Evolutionary conservation across 2,113 vertebrate species (phyloP).

Genomic region (Ceyx melanurus): DNA sequence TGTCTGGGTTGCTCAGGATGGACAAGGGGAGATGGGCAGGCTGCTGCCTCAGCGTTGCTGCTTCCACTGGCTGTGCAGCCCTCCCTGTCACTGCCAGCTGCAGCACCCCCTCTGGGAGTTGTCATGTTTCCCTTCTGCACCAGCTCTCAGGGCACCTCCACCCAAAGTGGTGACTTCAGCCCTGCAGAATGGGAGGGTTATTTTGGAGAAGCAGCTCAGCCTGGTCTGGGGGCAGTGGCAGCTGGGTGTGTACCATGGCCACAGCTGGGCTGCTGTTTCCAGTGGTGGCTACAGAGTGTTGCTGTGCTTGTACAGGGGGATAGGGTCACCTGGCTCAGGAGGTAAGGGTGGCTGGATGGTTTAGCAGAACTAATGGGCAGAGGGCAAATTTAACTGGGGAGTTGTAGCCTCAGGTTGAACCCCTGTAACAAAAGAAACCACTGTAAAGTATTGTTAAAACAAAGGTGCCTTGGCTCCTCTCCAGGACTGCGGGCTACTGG

Average conservation of each 20-base stretch:
- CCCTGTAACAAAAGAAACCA: not conserved
- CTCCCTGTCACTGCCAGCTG: not conserved
- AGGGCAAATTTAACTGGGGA: not conserved
- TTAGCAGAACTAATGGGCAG: not conserved
- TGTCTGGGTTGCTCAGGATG: not conserved
- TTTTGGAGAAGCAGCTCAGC: not conserved
- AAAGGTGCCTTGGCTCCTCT: not conserved
- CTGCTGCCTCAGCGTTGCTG: not conserved
- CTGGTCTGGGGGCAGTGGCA: not conserved
- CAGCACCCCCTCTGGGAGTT: not conserved
- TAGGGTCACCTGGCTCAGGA: not conserved
- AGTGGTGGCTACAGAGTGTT: not conserved
- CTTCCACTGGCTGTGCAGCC: not conserved
- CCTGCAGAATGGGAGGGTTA: not conserved
- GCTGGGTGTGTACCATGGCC: not conserved
- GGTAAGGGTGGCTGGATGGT: not conserved
- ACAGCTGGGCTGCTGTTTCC: not conserved
- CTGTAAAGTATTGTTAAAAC: not conserved
- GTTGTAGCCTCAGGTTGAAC: not conserved
- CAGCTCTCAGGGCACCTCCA: slow-evolving; percentile 9
- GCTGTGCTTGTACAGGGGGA: not conserved
- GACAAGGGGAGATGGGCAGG: not conserved
- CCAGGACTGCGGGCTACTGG: not conserved
- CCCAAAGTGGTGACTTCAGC: slow-evolving; percentile 11
- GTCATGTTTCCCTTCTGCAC: not conserved